phyloP scores from a whole-genome alignment of 1,140 invertebrate genomes.

The Oryctes rhinoceros region DNA sequence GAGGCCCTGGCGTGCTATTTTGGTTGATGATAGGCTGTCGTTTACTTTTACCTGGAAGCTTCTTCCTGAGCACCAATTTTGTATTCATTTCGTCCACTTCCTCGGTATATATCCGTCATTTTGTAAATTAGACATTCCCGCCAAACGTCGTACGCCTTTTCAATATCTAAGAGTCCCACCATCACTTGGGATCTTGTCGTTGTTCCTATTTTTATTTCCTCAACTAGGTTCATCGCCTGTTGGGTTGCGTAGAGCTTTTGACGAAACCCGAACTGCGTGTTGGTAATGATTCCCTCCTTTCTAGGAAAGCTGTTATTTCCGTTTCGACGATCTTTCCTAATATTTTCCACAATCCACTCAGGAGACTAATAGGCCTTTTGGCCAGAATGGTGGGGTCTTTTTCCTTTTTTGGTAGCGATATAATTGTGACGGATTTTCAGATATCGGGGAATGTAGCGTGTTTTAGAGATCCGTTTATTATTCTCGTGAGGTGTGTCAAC shows the following conservation, averaged over 20 bases:
- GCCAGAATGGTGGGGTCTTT: conserved; percentile 16
- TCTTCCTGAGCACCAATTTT: background rate
- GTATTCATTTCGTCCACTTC: background rate
- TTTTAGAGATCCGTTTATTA: background rate
- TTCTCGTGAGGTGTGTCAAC: background rate
- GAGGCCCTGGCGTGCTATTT: background rate
- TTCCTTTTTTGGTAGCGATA: conserved; percentile 21
- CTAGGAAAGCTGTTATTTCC: background rate
- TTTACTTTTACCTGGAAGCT: background rate
- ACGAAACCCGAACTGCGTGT: conserved; percentile 10
- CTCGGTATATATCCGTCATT: background rate
- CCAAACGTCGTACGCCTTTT: background rate
- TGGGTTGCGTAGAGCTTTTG: background rate
- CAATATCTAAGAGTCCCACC: background rate
- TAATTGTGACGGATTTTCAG: background rate
- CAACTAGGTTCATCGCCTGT: too few species aligned
- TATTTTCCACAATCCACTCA: conserved; percentile 1
- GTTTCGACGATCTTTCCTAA: conserved; percentile 4
- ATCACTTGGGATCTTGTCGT: too few species aligned
- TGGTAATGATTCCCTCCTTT: background rate
- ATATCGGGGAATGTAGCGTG: background rate
- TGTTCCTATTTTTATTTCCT: background rate
- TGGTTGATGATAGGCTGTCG: background rate
- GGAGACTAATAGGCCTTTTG: conserved; percentile 35
- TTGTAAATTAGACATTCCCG: background rate